A percentile compares a stretch with the other conserved stretches of the same genome.
Conservation (phyloP, 2,888 invertebrate genomes). For the Aplocera efformata region DNA sequence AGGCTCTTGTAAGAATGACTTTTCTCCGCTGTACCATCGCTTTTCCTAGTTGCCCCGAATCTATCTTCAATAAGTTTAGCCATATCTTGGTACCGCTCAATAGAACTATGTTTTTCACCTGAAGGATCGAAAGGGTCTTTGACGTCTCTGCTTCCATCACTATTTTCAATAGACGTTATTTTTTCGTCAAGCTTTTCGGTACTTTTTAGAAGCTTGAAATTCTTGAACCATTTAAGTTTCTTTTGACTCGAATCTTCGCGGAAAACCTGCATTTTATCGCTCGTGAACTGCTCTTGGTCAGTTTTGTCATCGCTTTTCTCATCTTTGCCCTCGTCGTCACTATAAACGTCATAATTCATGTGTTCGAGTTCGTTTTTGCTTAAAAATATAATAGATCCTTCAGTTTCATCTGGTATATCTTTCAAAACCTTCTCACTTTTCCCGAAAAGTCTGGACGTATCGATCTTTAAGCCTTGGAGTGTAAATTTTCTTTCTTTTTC, state of each 20-base stretch:
- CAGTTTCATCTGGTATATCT: slow-evolving; percentile 81
- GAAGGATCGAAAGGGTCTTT: slow-evolving; percentile 81
- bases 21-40: slow-evolving; percentile 71
- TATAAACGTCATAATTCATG: slow-evolving; percentile 79
- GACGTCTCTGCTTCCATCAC: slow-evolving; percentile 62
- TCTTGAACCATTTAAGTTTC: slow-evolving; percentile 84
- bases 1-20: slow-evolving; percentile 76
- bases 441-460: slow-evolving; percentile 71
- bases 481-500: slow-evolving; percentile 77
- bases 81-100: slow-evolving; percentile 87
- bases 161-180: slow-evolving; percentile 61
- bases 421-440: slow-evolving; percentile 76
- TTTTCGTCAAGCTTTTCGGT: slow-evolving; percentile 73
- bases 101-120: slow-evolving; percentile 84
- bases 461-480: slow-evolving; percentile 73
- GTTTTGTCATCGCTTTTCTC: slow-evolving; percentile 65
- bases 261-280: slow-evolving; percentile 75
- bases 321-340: slow-evolving; percentile 73
- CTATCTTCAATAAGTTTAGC: slow-evolving; percentile 85
- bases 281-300: slow-evolving; percentile 64
- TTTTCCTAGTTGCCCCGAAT: slow-evolving; percentile 77
- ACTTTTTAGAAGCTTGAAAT: slow-evolving; percentile 76
- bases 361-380: slow-evolving; percentile 84
- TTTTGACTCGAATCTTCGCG: slow-evolving; percentile 76
- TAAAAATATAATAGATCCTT: slow-evolving; percentile 84